Base-by-base conservation (phyloP, 2,113 vertebrate genomes). In the Zosterops lateralis region DNA sequence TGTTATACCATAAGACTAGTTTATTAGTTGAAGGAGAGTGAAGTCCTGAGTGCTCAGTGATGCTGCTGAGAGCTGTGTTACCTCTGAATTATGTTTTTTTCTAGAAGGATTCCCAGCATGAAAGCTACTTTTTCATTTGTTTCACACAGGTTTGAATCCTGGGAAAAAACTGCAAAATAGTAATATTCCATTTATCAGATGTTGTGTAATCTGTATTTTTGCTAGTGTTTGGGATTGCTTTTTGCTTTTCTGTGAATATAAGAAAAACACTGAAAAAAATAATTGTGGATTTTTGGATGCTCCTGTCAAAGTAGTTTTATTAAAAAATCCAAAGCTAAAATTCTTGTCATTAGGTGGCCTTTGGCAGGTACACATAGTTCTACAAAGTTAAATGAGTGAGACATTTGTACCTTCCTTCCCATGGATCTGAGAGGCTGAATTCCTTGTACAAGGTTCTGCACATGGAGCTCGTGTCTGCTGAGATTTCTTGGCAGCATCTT, bases 401-500 rank as follows among this genome's bases (percentile, higher is more conserved):
- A 5, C 53, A 51, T 67, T 71, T 75, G 26, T 28, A 64, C 1
- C 13, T 67, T 71, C 44, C 57, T 67, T 45, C 31, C 21, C 1
- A 5, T 16, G 53, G 44, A 21, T 40, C 8, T 28, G 50, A 40
- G 44, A 84, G 50, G 26, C 48, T 87, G 91, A 90, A 62, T 42
- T 80, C 60, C 77, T 67, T 57, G 14, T 32, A 10, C 76, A 72
- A 91, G 45, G 61, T 51, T 38, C 42, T 76, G 56, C 47, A 11
- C 8, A 13, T 0, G 11, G 18, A 71, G n/a, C 22, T 58, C 0
- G 0, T 56, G 56, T 32, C 48, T 68, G 64, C 56, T 47, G 68
- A 56, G 56, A 12, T 60, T 65, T 74, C 68, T 54, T 77, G 60
- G 53, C 65, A 88, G 24, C 24, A 20, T 32, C 17, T 72, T 66